Evolutionary conservation across 2,888 invertebrate species (phyloP), one percentile per base, ranked within the genome.

Genomic region (Drosophila percnosoma): DNA sequence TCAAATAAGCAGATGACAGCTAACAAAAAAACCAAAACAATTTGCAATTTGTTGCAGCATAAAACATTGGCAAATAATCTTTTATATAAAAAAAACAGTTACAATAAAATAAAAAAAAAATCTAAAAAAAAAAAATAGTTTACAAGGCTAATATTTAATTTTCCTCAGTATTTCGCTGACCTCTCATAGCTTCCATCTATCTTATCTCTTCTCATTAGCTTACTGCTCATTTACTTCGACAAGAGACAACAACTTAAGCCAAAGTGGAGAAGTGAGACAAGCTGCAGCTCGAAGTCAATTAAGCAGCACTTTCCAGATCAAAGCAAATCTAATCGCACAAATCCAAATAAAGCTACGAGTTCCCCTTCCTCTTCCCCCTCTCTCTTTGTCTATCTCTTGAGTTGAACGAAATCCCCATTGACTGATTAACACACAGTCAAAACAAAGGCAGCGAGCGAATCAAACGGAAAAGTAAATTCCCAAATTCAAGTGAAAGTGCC

Each of bases 341-440:
- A 49, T 4, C 21, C 36, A 36, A 6, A 36, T 36, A 36, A 36
- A 36, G 36, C 36, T 11, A 33, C 33, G 11, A 33, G 33, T 10
- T 33, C 10, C 0, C 31, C 11, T 2, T 5, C 42, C 1, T 4
- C 8, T 5, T 0, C 1, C 1, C n/a, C n/a, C 40, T 11, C 11
- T 11, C 42, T 21, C 11, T 21, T 6, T 6, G 11, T n/a, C n/a
- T 11, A 11, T 21, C 11, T 53, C 27, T 48, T 31, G 58, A 57
- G 59, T 53, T 58, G 40, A 54, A 58, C 36, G 15, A 54, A 76
- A 69, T 59, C 63, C 60, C 69, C 69, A 69, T 61, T 79, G 75
- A 81, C 72, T 80, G 89, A 88, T 79, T 83, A 86, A 77, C 81
- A 77, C 76, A 77, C 65, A 78, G 51, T 57, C 76, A 73, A 75